Conservation (phyloP, 2,113 vertebrate genomes). For the Microcebus lehilahytsara region DNA sequence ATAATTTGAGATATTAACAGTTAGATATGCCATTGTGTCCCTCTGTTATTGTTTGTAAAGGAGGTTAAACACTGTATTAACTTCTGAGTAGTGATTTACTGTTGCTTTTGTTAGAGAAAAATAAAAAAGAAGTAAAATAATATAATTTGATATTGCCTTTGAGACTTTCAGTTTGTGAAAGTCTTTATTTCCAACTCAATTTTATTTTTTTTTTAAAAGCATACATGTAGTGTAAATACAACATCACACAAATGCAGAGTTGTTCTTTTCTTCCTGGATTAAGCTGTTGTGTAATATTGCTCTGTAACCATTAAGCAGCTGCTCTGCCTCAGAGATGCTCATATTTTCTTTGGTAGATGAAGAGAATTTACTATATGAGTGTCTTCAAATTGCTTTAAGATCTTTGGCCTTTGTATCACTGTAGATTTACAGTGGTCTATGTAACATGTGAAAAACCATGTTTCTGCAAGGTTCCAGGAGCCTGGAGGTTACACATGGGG, state of each 20-base stretch:
- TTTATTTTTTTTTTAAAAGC: constrained; percentile 64
- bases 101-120: constrained; percentile 74
- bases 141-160: constrained; percentile 76
- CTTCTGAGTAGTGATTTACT: constrained; percentile 75
- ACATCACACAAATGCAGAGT: constrained; percentile 39
- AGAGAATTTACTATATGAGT: constrained; percentile 43
- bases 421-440: neutral
- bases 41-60: constrained; percentile 75
- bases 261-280: constrained; percentile 60
- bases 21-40: constrained; percentile 79
- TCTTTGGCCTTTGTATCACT: constrained; percentile 33
- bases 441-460: neutral
- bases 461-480: neutral
- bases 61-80: constrained; percentile 80
- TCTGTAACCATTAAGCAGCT: constrained; percentile 67
- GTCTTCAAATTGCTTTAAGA: constrained; percentile 56
- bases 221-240: constrained; percentile 69
- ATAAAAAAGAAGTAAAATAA: constrained; percentile 75
- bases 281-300: constrained; percentile 50
- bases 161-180: constrained; percentile 63
- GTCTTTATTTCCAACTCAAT: constrained; percentile 69
- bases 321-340: constrained; percentile 55
- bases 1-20: constrained; percentile 82
- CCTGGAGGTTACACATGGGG: neutral
- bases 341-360: constrained; percentile 47